These are phyloP conservation scores for Ophioninae sp. DNA, from an alignment of 2,888 invertebrate genomes.

Conservation along the genomic window DNA sequence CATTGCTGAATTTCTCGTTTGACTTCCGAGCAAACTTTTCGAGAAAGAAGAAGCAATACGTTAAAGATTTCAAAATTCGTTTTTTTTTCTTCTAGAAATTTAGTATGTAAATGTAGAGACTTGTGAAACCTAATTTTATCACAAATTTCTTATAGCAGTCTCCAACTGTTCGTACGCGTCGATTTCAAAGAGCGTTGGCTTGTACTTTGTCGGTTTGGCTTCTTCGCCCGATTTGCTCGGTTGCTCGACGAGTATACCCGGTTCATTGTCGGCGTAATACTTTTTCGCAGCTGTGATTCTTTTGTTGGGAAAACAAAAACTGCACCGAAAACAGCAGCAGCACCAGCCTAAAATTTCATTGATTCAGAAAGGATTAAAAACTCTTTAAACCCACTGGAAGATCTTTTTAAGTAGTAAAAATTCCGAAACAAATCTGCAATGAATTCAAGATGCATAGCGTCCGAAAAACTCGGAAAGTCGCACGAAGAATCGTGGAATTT, in stretches of 20 bases:
- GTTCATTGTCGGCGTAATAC: slow-evolving; percentile 83
- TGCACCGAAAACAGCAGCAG: slow-evolving; percentile 83
- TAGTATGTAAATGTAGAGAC: background rate
- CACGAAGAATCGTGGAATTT: too few relatives aligned
- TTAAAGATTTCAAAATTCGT: too few relatives aligned
- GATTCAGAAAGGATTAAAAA: slow-evolving; percentile 29
- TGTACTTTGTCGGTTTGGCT: slow-evolving; percentile 79
- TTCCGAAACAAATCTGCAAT: too few relatives aligned
- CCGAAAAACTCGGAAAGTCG: background rate
- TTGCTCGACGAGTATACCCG: slow-evolving; percentile 81
- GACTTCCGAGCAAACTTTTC: too few relatives aligned
- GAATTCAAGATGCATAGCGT: background rate
- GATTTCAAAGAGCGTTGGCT: slow-evolving; percentile 83
- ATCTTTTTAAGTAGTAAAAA: too few relatives aligned
- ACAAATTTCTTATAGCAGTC: slow-evolving; percentile 83
- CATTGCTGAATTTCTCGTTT: too few relatives aligned
- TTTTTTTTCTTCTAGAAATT: background rate
- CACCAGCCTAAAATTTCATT: slow-evolving; percentile 83
- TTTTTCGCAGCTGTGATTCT: slow-evolving; percentile 83
- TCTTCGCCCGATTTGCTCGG: slow-evolving; percentile 14
- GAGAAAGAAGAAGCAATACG: too few relatives aligned
- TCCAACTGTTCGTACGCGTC: slow-evolving; percentile 84
- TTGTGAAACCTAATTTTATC: slow-evolving; percentile 40
- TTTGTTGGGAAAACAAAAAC: slow-evolving; percentile 83
- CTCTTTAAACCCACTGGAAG: too few relatives aligned